A percentile compares a stretch with the other conserved stretches of the same genome.
Evolutionary conservation across 2,888 invertebrate genomes (phyloP).

Genomic region (Aphidius colemani): DNA sequence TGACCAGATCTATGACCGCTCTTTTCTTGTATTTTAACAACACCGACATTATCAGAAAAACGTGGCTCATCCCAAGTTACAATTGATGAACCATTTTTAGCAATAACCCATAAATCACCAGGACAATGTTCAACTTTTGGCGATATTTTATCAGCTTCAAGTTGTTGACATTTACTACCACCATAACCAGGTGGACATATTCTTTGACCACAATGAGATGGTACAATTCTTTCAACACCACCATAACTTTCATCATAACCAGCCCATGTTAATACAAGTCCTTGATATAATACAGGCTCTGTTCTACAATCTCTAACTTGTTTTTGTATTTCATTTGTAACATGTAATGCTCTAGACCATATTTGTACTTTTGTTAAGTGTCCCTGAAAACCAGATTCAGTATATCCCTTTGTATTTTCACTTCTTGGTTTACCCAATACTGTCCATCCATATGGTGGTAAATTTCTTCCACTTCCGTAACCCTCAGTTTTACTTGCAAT

Average conservation of each 20-base stretch:
- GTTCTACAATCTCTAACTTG: conserved; percentile 92
- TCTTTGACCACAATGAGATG: conserved; percentile 89
- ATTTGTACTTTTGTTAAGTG: conserved; percentile 92
- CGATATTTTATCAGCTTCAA: conserved; percentile 82
- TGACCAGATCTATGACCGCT: conserved; percentile 87
- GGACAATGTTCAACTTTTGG: conserved; percentile 90
- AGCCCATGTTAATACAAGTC: conserved; percentile 87
- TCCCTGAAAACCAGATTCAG: conserved; percentile 93
- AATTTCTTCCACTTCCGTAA: conserved; percentile 79
- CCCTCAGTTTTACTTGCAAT: conserved; percentile 91
- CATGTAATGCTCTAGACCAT: conserved; percentile 89
- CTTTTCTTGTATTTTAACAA: conserved; percentile 78
- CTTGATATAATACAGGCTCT: conserved; percentile 86
- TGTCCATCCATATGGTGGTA: conserved; percentile 89
- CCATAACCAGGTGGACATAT: conserved; percentile 87
- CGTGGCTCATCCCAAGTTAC: conserved; percentile 92
- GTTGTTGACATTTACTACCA: conserved; percentile 82
- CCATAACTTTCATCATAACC: conserved; percentile 89
- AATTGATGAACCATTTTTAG: conserved; percentile 86
- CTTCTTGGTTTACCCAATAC: conserved; percentile 86
- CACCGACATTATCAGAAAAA: conserved; percentile 87
- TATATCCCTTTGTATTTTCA: conserved; percentile 72
- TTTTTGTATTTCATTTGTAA: conserved; percentile 90
- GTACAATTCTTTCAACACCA: conserved; percentile 88
- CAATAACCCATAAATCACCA: conserved; percentile 92